Percentiles rank a stretch among this genome's conserved stretches.
phyloP scores from a whole-genome alignment of 2,797 vertebrate genomes.

The Setipinna tenuifilis region DNA sequence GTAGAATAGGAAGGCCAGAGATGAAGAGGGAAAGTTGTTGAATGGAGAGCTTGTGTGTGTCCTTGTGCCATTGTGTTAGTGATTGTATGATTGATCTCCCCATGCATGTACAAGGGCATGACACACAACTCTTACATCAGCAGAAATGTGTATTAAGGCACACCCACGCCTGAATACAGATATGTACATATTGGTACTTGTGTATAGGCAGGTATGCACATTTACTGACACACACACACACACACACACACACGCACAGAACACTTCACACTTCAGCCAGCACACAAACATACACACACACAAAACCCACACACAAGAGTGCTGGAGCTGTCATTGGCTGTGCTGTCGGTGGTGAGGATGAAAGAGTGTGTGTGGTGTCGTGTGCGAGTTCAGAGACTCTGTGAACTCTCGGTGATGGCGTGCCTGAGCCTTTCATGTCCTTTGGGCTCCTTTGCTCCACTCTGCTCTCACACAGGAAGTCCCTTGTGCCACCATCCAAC shows the following conservation, averaged over 20 bases:
- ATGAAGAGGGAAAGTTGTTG: background rate
- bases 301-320: background rate
- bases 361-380: conserved; percentile 44
- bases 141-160: too few relatives aligned
- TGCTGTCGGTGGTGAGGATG: conserved; percentile 35
- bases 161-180: too few relatives aligned
- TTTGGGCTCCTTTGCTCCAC: conserved; percentile 14
- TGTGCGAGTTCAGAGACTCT: conserved; percentile 51
- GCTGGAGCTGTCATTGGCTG: conserved; percentile 13
- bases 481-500: conserved; percentile 40
- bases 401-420: conserved; percentile 36
- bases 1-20: background rate
- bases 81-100: background rate
- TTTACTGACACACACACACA: conserved; percentile 9
- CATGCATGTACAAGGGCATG: too few relatives aligned
- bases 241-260: conserved; percentile 1
- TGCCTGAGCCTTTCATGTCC: conserved; percentile 51
- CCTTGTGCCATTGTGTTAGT: background rate
- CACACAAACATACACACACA: background rate
- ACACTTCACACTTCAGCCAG: too few relatives aligned
- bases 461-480: conserved; percentile 31
- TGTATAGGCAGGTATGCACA: background rate
- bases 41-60: background rate
- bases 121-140: too few relatives aligned
- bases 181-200: too few relatives aligned